phyloP scores from a whole-genome alignment of 1,140 invertebrate genomes.

The Stratiolaelaps scimitus region DNA sequence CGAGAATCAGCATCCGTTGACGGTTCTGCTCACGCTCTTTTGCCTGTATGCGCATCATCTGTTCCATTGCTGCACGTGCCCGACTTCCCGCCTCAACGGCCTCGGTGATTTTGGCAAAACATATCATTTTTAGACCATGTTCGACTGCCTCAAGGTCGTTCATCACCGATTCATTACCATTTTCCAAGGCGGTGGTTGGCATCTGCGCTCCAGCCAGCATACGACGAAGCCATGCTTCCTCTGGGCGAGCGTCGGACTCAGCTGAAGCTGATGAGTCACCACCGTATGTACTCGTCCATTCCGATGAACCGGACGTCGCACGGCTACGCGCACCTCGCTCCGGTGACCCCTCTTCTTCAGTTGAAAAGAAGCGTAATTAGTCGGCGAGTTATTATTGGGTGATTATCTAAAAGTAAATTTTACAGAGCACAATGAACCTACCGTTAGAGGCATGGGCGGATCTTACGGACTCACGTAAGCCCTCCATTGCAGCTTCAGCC shows the following conservation, averaged over 20 bases:
- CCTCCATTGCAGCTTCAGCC: too few relatives aligned
- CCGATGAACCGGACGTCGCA: background rate
- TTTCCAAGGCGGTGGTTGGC: background rate
- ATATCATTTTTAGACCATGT: conserved; percentile 16
- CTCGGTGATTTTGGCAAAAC: conserved; percentile 20
- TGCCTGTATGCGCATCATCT: background rate
- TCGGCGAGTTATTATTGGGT: too few relatives aligned
- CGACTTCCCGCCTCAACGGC: background rate
- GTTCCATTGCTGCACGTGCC: background rate
- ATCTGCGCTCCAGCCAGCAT: conserved; percentile 2
- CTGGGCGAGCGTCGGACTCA: background rate
- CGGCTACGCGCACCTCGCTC: background rate
- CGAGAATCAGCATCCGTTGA: conserved; percentile 12
- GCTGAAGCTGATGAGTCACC: background rate
- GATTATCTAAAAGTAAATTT: too few relatives aligned
- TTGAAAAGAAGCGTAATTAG: too few relatives aligned
- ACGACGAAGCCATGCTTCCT: conserved; percentile 12
- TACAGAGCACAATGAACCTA: too few relatives aligned
- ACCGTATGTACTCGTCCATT: conserved; percentile 6
- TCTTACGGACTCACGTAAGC: too few relatives aligned
- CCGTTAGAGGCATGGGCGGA: too few relatives aligned
- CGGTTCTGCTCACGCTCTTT: background rate
- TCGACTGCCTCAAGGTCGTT: conserved; percentile 17
- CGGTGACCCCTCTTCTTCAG: too few relatives aligned
- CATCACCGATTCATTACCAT: conserved; percentile 2